A percentile compares a stretch with the other conserved stretches of the same genome.
phyloP scores from a whole-genome alignment of 2,113 vertebrate species.

The Polypterus bichir region DNA sequence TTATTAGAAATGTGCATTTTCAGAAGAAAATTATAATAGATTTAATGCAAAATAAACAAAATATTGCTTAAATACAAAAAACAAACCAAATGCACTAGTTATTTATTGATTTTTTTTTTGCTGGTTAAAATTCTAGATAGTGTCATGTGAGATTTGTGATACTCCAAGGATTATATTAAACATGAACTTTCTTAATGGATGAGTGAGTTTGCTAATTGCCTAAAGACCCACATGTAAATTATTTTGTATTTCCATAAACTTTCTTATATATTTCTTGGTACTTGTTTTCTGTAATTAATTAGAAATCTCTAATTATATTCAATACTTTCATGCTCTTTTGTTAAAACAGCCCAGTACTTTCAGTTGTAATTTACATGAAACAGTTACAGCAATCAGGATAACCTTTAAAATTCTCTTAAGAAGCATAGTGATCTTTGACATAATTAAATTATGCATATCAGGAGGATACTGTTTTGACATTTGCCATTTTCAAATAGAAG shows the following conservation, averaged over 20 bases:
- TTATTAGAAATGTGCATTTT: no score
- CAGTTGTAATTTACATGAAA: slow-evolving; percentile 58
- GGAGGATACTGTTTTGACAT: slow-evolving; percentile 66
- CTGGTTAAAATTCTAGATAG: no score
- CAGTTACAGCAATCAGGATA: slow-evolving; percentile 61
- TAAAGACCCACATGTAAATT: slow-evolving; percentile 45
- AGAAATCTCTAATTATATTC: slow-evolving; percentile 34
- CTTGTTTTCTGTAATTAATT: slow-evolving; percentile 48
- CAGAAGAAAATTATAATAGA: no score
- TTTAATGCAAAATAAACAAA: no score
- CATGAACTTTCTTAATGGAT: slow-evolving; percentile 65
- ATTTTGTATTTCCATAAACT: slow-evolving; percentile 29
- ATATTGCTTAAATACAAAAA: no score
- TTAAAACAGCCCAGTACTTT: slow-evolving; percentile 51
- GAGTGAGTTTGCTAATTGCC: slow-evolving; percentile 69
- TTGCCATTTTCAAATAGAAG: slow-evolving; percentile 66
- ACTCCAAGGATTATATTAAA: slow-evolving; percentile 55
- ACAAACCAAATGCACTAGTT: no score
- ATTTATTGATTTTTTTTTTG: no score
- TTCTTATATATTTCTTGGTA: slow-evolving; percentile 10
- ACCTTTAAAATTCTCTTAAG: slow-evolving; percentile 66
- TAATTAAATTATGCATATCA: slow-evolving; percentile 70
- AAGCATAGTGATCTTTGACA: slow-evolving; percentile 68
- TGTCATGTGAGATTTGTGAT: no score
- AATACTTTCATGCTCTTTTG: slow-evolving; percentile 33